Base-by-base conservation (phyloP, 2,888 invertebrate species). In the Blastobasis adustella region DNA sequence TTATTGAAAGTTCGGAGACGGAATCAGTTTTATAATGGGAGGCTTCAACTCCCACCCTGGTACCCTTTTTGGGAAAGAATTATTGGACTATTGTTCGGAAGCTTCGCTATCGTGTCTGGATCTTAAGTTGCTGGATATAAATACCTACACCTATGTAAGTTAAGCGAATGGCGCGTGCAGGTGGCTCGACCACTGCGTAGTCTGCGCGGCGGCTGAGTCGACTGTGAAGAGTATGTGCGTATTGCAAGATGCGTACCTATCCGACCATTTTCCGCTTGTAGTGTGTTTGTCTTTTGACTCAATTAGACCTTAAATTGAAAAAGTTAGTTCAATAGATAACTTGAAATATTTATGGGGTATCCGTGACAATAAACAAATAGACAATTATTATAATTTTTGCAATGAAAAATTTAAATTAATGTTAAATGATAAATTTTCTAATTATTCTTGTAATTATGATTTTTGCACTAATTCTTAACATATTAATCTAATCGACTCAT, bases 221-320 rank as follows among this genome's bases (percentile, higher is more conserved):
- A 37, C 39, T 6, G 39, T 51, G 8, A 43, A 8, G 9, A 10
- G 40, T n/a, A 36, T 44, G 8, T 36, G 40, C 9, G 38, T 50
- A n/a, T 10, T 43, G 10, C 10, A 46, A n/a, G 44, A 46, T 10
- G 50, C 41, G 4, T 36, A 41, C 37, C 40, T 40, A 41, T 46
- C 50, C 1, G 50, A 50, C 37, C 50, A 50, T 38, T 50, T 37
- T 10, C 50, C 50, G 4, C 10, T 50, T 6, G 41, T 37, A 10
- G 23, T 50, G 5, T 10, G 37, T 38, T 42, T 41, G 38, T 7
- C 44, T 10, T 38, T 53, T 10, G 10, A 49, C 6, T 10, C 37
- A n/a, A 36, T 52, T 36, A n/a, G n/a, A n/a, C n/a, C n/a, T 46
- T 7, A 38, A 45, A 5, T 9, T 41, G 36, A 23, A 10, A 47